Base-by-base conservation (phyloP, 2,888 invertebrate genomes). In the Agonopterix alstromeriana region DNA sequence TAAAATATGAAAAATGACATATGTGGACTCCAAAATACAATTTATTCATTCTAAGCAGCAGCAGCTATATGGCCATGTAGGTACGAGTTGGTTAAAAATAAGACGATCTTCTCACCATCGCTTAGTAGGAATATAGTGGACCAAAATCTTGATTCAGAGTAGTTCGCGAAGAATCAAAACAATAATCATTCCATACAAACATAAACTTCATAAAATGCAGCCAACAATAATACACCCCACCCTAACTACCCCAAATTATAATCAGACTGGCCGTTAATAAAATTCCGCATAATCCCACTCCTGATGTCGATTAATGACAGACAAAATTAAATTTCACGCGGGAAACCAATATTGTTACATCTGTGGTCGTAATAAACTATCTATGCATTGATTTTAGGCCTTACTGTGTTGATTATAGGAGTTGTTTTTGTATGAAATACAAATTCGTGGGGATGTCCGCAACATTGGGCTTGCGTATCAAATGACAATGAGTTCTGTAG, bases 291-390 rank as follows among this genome's bases (percentile, higher is more conserved):
- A 80, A 85, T 81, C 81, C 83, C 72, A 73, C 66, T 67, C 63
- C 71, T 70, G 75, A 77, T 73, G 70, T 71, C 79, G 76, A 82
- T 85, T 82, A 84, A 85, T 82, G 82, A 77, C 71, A 74, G 70
- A 70, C 76, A 70, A 77, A 85, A 84, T 85, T 82, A 80, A 84
- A 83, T 79, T 51, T 82, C 78, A 73, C 72, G 10, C 63, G 63
- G 67, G 61, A 70, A 73, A 74, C 71, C 75, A 72, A 77, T 77
- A 82, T 72, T 74, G 77, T 67, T 73, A 74, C 77, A 80, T 77
- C 70, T 73, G 72, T 57, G 67, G 61, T 64, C 57, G 54, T 55
- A 60, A 64, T 57, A 56, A 54, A 55, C 59, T 57, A 56, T 53
- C 53, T 50, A 53, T 58, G 55, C 55, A 45, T 58, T 53, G 70